A percentile compares a stretch with the other conserved stretches of the same genome.
Evolutionary conservation across 37 sponge, comb jelly and placozoan species (phyloP).

Genomic region (Mnemiopsis leidyi): DNA sequence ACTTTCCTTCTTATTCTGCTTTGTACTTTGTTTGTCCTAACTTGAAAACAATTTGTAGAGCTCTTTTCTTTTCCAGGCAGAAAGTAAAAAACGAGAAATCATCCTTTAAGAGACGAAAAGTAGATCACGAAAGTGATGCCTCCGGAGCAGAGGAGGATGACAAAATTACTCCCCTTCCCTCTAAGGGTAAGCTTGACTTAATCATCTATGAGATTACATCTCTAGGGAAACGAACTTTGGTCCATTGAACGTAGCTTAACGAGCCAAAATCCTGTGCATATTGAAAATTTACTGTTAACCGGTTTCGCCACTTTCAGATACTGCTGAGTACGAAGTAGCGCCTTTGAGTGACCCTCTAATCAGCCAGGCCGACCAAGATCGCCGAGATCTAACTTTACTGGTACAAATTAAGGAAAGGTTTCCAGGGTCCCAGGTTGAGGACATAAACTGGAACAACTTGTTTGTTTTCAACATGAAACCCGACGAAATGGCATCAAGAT

Average conservation of each 20-base stretch:
- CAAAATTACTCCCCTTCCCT: neutral
- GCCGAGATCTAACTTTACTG: neutral
- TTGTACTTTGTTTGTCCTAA: too few species aligned
- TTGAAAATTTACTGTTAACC: too few species aligned
- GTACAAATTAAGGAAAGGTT: slow-evolving; percentile 16
- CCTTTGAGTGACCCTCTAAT: slow-evolving; percentile 1
- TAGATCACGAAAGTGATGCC: neutral
- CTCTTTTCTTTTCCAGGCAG: too few species aligned
- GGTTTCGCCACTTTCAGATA: too few species aligned
- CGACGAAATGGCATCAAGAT: neutral
- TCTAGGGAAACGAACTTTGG: too few species aligned
- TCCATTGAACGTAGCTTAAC: too few species aligned
- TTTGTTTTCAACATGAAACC: slow-evolving; percentile 6
- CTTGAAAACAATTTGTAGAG: too few species aligned
- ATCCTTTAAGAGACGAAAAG: neutral
- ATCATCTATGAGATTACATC: too few species aligned
- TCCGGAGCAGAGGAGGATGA: neutral
- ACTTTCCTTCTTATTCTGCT: too few species aligned
- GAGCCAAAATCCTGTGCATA: too few species aligned
- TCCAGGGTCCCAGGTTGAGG: neutral
- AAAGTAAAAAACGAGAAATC: too few species aligned
- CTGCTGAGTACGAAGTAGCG: too few species aligned
- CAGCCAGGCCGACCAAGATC: slow-evolving; percentile 36
- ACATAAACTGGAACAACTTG: slow-evolving; percentile 42
- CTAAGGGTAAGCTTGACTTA: neutral